These are phyloP conservation scores for Rhingia campestris DNA, from an alignment of 2,888 invertebrate genomes.

Conservation along the genomic window DNA sequence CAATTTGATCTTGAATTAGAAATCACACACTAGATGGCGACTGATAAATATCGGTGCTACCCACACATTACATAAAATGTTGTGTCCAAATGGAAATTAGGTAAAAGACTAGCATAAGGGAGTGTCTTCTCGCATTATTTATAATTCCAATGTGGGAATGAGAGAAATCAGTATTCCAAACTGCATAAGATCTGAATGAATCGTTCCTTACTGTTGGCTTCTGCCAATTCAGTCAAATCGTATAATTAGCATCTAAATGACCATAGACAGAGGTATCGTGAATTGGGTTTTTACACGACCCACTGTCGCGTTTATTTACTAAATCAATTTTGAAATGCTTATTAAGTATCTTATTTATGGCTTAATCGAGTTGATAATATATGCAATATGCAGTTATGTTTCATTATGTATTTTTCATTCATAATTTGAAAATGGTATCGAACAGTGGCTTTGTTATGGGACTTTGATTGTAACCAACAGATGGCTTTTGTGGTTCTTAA, in stretches of 20 bases:
- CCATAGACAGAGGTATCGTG: background rate
- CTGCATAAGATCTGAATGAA: background rate
- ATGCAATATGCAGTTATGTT: too few relatives aligned
- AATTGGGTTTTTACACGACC: background rate
- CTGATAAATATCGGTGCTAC: background rate
- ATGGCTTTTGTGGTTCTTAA: too few relatives aligned
- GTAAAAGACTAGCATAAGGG: background rate
- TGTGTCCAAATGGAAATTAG: background rate
- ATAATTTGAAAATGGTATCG: too few relatives aligned
- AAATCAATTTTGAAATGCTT: too few relatives aligned
- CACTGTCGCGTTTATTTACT: too few relatives aligned
- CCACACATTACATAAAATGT: conserved; percentile 2
- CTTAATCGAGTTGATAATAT: too few relatives aligned
- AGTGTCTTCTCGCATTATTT: background rate
- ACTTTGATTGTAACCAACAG: too few relatives aligned
- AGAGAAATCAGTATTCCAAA: background rate
- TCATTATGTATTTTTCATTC: too few relatives aligned
- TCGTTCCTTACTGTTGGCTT: background rate
- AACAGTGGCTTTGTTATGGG: too few relatives aligned
- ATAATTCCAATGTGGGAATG: background rate
- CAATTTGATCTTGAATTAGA: background rate
- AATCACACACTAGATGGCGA: background rate
- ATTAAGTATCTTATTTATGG: background rate
- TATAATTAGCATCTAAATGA: background rate
- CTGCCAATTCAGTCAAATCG: background rate